phyloP scores from a whole-genome alignment of 2,888 invertebrate species.

The Chironomus tentans region DNA sequence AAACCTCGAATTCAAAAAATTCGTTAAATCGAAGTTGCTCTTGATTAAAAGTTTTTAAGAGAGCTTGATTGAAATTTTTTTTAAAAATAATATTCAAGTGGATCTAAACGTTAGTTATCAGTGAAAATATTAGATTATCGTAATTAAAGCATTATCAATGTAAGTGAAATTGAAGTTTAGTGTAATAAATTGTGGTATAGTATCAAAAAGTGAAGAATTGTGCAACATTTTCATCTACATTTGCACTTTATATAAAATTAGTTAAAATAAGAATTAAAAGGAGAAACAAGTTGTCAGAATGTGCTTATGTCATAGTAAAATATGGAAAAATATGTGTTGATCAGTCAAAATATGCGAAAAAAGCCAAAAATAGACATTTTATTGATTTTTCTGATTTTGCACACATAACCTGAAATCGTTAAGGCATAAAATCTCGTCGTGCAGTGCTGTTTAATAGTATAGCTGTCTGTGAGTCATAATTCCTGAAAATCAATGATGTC shows the following conservation, averaged over 20 bases:
- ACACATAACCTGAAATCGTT: background rate
- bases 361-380: background rate
- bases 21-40: no score
- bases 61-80: background rate
- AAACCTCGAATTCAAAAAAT: no score
- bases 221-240: background rate
- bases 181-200: background rate
- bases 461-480: background rate
- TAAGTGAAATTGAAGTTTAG: background rate
- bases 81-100: background rate
- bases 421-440: background rate
- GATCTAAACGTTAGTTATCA: background rate
- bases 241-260: background rate
- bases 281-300: no score
- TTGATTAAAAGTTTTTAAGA: no score
- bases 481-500: background rate
- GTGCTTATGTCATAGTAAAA: background rate
- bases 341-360: background rate
- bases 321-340: background rate
- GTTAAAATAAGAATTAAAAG: no score
- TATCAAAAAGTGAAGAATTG: background rate
- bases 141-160: background rate
- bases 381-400: background rate
- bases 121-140: background rate
- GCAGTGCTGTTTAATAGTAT: background rate